Evolutionary conservation across 2,113 vertebrate genomes (phyloP).

Genomic region (Cyphomyrus discorhynchus): DNA sequence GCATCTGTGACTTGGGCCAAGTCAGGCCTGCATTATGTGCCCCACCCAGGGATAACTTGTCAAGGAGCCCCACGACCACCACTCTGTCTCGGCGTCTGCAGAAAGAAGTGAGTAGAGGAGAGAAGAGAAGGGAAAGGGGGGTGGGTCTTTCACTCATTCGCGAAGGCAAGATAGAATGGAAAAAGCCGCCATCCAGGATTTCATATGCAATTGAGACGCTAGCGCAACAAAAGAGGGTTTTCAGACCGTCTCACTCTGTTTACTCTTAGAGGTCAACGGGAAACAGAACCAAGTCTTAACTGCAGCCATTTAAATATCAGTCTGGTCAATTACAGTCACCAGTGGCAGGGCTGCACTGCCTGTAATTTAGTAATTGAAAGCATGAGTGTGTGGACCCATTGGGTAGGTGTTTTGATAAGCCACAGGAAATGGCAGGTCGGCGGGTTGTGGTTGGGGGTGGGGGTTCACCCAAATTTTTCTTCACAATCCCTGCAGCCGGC

Average conservation of each 20-base stretch:
- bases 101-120: not conserved
- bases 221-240: constrained; percentile 16
- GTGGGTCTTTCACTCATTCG: not conserved
- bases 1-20: not conserved
- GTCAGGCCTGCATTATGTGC: not conserved
- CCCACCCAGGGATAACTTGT: not conserved
- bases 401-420: constrained; percentile 26
- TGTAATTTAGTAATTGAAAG: constrained; percentile 28
- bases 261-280: constrained; percentile 25
- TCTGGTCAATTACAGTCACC: constrained; percentile 23
- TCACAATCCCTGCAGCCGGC: not conserved
- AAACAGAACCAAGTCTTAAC: constrained; percentile 22
- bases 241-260: constrained; percentile 20
- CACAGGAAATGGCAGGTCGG: constrained; percentile 4
- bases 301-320: constrained; percentile 28
- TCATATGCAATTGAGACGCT: not conserved
- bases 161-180: not conserved
- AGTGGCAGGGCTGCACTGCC: constrained; percentile 12
- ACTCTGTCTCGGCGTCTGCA: not conserved
- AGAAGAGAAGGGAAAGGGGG: not conserved
- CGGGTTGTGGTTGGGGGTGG: not conserved
- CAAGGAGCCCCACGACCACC: not conserved
- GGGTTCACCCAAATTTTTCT: not conserved
- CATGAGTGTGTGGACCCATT: constrained; percentile 17
- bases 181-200: not conserved